Base-by-base conservation (phyloP, 53 echinoderm and acorn worm species). In the Patiria pectinifera region DNA sequence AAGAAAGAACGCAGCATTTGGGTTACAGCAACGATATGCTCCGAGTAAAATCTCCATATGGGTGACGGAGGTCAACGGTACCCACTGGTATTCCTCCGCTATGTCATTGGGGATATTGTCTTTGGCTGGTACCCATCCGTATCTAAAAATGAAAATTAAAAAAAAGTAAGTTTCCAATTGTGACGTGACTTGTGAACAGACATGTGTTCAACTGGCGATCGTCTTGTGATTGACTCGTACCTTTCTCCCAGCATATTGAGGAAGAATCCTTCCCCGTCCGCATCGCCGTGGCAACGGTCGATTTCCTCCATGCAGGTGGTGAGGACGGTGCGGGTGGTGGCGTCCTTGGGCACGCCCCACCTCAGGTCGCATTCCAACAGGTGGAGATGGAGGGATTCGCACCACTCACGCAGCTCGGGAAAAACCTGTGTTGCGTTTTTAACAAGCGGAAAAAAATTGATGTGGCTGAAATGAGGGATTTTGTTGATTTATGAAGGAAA, bases 281-380 rank as follows among this genome's bases (percentile, higher is more conserved):
- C 95, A 48, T 99, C 96, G 7, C 95, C 95, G 86, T 99, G 99
- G 74, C 99, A 97, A 24, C 96, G 87, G 26, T 96, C 95, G 16
- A 99, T 95, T 77, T 99, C 99, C 71, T 99, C 96, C 84, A 99
- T 89, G 24, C 99, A 99, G 78, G 99, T 99, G 62, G 94, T 95
- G 45, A 99, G 92, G 2, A 95, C 93, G 59, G 94, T 93, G 4
- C 95, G 75, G 11, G 97, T 99, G 4, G 99, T 97, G 9, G 99
- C 95, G 91, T 99, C 97, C 48, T 94, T 94, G 13, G 99, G 99
- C 8, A 99, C 99, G 11, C 99, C 99, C 99, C 99, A 99, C 63
- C 99, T 76, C 66, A 99, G 86, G 71, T 99, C 99, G 86, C 99
- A 97, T 80, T 99, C 99, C 19, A 99, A 92, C 66, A 99, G 84